Percentiles rank a stretch among this genome's conserved stretches.
Evolutionary conservation across 2,888 invertebrate species (phyloP).

Genomic region (Phragmatobia fuliginosa): DNA sequence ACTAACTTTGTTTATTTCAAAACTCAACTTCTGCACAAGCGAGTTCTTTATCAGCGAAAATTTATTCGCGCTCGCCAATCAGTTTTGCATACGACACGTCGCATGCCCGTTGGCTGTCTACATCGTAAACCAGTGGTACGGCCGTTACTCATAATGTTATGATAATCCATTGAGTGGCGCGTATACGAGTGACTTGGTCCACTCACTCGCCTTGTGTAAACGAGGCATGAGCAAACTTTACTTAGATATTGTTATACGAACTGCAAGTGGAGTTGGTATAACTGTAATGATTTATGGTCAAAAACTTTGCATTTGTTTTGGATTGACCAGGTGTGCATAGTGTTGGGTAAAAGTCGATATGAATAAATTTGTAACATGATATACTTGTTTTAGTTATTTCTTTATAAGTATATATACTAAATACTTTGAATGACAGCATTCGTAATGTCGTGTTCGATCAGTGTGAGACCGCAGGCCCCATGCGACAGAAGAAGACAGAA

Average conservation of each 20-base stretch:
- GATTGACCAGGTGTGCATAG: conserved; percentile 45
- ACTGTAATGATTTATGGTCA: conserved; percentile 49
- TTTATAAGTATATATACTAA: not conserved
- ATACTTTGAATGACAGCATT: no score
- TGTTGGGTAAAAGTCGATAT: conserved; percentile 16
- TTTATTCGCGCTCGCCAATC: conserved; percentile 53
- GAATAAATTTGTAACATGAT: conserved; percentile 17
- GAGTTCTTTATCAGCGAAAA: conserved; percentile 53
- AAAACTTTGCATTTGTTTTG: conserved; percentile 43
- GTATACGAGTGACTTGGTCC: conserved; percentile 54
- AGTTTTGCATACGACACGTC: conserved; percentile 56
- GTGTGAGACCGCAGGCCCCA: no score
- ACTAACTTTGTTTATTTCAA: conserved; percentile 39
- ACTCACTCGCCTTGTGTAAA: conserved; percentile 56
- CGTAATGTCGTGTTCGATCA: no score
- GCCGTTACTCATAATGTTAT: conserved; percentile 60
- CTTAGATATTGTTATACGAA: conserved; percentile 44
- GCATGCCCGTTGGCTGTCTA: conserved; percentile 21
- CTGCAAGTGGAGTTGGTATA: conserved; percentile 52
- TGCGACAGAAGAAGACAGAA: no score
- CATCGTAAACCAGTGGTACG: conserved; percentile 53
- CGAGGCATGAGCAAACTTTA: conserved; percentile 48
- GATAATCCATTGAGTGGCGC: conserved; percentile 54
- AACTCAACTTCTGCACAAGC: conserved; percentile 52
- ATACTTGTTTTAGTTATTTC: not conserved